phyloP scores from a whole-genome alignment of 1,140 invertebrate genomes.

The Drosophila pachea region DNA sequence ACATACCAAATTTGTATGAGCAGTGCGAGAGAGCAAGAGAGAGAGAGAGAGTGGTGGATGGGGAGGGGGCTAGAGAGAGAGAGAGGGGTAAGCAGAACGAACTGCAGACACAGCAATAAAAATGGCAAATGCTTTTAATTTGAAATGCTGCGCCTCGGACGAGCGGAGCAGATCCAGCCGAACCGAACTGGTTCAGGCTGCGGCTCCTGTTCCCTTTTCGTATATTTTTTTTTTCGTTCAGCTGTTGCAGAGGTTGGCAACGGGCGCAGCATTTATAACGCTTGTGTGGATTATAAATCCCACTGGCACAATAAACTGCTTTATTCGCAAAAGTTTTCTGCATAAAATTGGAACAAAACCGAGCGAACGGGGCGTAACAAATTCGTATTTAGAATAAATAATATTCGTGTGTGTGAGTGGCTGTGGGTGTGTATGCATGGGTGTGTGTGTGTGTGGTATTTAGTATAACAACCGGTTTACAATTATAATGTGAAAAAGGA shows the following conservation, averaged over 20 bases:
- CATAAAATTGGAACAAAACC: slow-evolving; percentile 21
- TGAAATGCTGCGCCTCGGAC: slow-evolving; percentile 63
- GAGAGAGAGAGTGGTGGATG: neutral
- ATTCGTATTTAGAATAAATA: slow-evolving; percentile 11
- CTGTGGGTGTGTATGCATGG: no score
- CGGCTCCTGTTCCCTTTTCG: neutral
- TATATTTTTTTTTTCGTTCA: slow-evolving; percentile 33
- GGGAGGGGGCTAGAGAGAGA: no score
- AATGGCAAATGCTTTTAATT: slow-evolving; percentile 72
- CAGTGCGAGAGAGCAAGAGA: slow-evolving; percentile 15
- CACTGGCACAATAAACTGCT: slow-evolving; percentile 70
- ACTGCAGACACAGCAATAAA: slow-evolving; percentile 73
- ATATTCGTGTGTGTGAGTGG: no score
- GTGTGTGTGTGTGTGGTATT: slow-evolving; percentile 18
- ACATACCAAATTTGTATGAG: slow-evolving; percentile 71
- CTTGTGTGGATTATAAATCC: slow-evolving; percentile 75
- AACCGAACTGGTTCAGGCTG: slow-evolving; percentile 17
- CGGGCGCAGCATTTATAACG: slow-evolving; percentile 57
- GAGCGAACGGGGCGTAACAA: neutral
- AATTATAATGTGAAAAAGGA: slow-evolving; percentile 10
- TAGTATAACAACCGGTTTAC: slow-evolving; percentile 14
- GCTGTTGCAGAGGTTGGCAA: slow-evolving; percentile 46
- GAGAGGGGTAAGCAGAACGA: slow-evolving; percentile 25
- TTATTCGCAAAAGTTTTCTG: slow-evolving; percentile 71
- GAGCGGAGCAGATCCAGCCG: slow-evolving; percentile 8